Percentiles rank a stretch among this genome's conserved stretches.
Conservation (phyloP, 2,113 vertebrate genomes). For the Vulpes lagopus region DNA sequence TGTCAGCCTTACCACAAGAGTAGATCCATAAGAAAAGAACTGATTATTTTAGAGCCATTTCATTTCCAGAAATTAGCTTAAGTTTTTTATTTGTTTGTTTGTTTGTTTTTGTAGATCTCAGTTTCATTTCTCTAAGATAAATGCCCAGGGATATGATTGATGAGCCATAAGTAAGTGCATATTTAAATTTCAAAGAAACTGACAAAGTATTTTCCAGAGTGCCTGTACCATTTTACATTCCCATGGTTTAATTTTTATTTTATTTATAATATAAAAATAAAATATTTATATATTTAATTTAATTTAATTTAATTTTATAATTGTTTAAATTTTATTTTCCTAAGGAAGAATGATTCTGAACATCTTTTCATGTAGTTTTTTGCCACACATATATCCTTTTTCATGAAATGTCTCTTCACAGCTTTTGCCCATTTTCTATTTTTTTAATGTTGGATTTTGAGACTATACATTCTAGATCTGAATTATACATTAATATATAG, state of each 20-base stretch:
- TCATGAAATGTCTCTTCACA: background rate
- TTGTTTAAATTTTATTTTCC: background rate
- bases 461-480: background rate
- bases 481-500: background rate
- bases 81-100: background rate
- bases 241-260: background rate
- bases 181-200: slow-evolving; percentile 1
- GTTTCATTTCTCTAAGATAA: background rate
- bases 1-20: background rate
- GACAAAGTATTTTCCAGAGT: background rate
- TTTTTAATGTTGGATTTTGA: background rate
- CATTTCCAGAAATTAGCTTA: background rate
- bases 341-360: background rate
- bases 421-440: background rate
- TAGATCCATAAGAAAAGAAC: background rate
- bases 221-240: background rate
- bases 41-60: background rate
- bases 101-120: background rate
- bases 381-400: background rate
- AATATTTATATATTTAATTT: no score
- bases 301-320: background rate
- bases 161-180: background rate
- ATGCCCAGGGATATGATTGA: background rate
- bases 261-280: background rate
- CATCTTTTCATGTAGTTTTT: background rate